phyloP scores from a whole-genome alignment of 2,888 invertebrate genomes.

The Pammene fasciana region DNA sequence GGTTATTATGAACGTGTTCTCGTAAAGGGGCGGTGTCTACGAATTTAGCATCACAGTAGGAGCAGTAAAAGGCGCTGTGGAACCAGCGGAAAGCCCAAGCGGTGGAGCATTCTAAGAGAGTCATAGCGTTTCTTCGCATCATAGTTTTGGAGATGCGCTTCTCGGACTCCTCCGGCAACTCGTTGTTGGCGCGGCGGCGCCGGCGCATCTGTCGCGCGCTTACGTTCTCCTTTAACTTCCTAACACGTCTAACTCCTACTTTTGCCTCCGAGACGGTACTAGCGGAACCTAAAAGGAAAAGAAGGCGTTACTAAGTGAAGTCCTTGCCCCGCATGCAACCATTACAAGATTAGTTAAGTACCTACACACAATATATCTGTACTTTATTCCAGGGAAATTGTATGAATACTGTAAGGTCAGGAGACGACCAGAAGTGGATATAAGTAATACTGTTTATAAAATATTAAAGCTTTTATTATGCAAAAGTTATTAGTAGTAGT shows the following conservation, averaged over 20 bases:
- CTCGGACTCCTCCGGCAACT: conserved; percentile 72
- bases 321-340: conserved; percentile 31
- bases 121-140: conserved; percentile 75
- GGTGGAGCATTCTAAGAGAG: conserved; percentile 69
- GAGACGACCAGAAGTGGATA: neutral
- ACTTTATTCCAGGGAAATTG: neutral
- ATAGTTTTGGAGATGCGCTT: conserved; percentile 73
- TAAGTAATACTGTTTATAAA: neutral
- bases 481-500: conserved; percentile 15
- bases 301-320: conserved; percentile 41
- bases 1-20: conserved; percentile 60
- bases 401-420: neutral
- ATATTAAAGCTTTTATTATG: conserved; percentile 34
- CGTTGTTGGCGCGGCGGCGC: conserved; percentile 73
- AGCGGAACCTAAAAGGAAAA: conserved; percentile 78
- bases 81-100: conserved; percentile 79
- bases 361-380: neutral
- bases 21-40: conserved; percentile 62
- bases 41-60: conserved; percentile 70
- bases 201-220: conserved; percentile 75
- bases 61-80: conserved; percentile 71
- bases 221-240: conserved; percentile 73
- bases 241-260: conserved; percentile 62
- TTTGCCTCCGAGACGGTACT: conserved; percentile 55
- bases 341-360: neutral